A percentile compares a stretch with the other conserved stretches of the same genome.
Evolutionary conservation across 2,113 vertebrate genomes (phyloP).

Genomic region (Eudyptes chrysolophus): DNA sequence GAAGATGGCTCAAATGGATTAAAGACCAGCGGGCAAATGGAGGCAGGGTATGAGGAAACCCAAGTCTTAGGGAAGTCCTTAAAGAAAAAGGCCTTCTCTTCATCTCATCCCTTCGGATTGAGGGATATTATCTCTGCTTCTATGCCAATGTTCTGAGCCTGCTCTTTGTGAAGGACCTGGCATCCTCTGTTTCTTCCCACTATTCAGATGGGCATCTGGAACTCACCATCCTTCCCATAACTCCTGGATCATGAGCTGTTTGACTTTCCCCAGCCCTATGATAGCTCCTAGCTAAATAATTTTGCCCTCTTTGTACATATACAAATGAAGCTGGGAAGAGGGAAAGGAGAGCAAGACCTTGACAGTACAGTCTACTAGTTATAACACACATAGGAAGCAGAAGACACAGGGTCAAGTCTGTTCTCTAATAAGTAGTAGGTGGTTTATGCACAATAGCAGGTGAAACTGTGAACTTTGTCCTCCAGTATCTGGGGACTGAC

Average conservation of each 20-base stretch:
- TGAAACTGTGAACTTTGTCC: not conserved
- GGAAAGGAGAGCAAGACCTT: not conserved
- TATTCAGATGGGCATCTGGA: not conserved
- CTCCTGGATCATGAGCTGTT: not conserved
- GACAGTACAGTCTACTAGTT: not conserved
- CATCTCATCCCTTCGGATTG: not conserved
- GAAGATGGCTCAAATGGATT: not conserved
- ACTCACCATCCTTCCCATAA: not conserved
- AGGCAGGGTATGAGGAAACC: not conserved
- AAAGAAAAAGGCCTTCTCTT: not conserved
- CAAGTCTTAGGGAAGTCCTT: not conserved
- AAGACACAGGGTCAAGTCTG: not conserved
- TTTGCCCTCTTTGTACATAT: not conserved
- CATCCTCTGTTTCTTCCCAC: not conserved
- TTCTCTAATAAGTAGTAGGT: not conserved
- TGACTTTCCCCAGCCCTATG: not conserved
- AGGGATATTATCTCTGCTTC: not conserved
- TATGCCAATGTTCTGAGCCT: not conserved
- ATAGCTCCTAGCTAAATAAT: not conserved
- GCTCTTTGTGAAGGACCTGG: not conserved
- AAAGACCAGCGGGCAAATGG: not conserved
- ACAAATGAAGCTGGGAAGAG: not conserved
- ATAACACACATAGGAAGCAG: not conserved
- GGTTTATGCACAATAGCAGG: not conserved
- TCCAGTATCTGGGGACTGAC: not conserved